phyloP scores from a whole-genome alignment of 1,140 invertebrate genomes.

The Ephestia elutella region DNA sequence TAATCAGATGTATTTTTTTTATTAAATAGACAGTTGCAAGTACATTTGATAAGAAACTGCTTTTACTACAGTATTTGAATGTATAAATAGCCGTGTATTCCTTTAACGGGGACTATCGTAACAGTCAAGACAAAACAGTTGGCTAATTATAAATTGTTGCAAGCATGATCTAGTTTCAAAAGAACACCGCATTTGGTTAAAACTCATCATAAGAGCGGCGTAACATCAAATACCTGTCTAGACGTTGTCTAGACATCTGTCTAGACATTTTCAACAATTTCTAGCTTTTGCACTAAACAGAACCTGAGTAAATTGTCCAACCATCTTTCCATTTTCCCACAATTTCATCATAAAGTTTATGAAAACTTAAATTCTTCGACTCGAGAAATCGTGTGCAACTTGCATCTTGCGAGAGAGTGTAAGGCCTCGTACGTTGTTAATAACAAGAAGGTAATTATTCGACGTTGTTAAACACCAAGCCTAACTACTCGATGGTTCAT shows the following conservation, averaged over 20 bases:
- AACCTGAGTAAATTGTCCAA: conserved; percentile 25
- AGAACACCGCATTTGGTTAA: conserved; percentile 42
- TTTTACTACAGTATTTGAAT: no score
- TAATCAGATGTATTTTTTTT: not conserved
- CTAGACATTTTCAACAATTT: conserved; percentile 64
- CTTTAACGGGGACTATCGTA: not conserved
- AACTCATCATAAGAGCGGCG: conserved; percentile 50
- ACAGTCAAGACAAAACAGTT: not conserved
- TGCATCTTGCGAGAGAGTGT: not conserved
- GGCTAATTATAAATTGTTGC: not conserved
- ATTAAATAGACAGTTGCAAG: not conserved
- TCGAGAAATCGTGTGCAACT: not conserved
- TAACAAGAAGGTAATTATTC: not conserved
- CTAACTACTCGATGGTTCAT: no score
- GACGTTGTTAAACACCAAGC: not conserved
- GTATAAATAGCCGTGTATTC: no score
- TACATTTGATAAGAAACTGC: no score
- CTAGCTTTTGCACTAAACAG: conserved; percentile 48
- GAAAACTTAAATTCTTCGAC: not conserved
- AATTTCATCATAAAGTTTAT: not conserved
- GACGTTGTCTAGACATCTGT: conserved; percentile 66
- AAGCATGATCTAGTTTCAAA: not conserved
- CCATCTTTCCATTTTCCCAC: not conserved
- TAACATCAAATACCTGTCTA: conserved; percentile 69
- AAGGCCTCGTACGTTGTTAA: not conserved